Conservation (phyloP, 2,888 invertebrate species). For the Silvanus unidentatus region DNA sequence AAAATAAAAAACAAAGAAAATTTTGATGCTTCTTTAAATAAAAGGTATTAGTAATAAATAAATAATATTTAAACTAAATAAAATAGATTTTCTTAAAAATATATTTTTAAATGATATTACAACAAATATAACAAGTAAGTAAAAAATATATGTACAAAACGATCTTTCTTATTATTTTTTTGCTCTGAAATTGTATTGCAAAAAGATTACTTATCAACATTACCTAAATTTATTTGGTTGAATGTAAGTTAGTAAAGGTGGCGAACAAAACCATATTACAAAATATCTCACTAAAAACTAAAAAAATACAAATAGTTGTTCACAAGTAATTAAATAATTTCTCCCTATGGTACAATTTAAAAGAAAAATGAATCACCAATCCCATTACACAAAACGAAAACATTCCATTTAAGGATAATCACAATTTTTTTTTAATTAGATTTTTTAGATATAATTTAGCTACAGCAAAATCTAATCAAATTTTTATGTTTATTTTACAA, state of each 20-base stretch:
- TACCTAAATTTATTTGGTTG: slow-evolving; percentile 3
- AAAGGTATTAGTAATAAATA: not conserved
- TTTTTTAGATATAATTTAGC: slow-evolving; percentile 4
- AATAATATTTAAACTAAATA: slow-evolving; percentile 11
- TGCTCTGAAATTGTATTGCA: too few relatives aligned
- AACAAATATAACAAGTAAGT: slow-evolving; percentile 14
- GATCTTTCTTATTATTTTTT: slow-evolving; percentile 1
- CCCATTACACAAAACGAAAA: slow-evolving; percentile 1
- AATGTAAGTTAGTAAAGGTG: too few relatives aligned
- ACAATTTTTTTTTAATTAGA: slow-evolving; percentile 8
- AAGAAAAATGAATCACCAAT: too few relatives aligned
- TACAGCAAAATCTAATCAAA: slow-evolving; percentile 7
- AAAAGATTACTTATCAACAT: not conserved
- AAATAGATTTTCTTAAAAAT: slow-evolving; percentile 13
- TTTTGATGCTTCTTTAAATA: too few relatives aligned
- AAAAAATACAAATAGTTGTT: too few relatives aligned
- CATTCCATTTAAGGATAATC: slow-evolving; percentile 4
- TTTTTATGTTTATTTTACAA: slow-evolving; percentile 1
- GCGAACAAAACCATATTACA: too few relatives aligned
- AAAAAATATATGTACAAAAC: slow-evolving; percentile 17
- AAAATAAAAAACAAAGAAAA: not conserved
- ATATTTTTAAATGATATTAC: slow-evolving; percentile 13
- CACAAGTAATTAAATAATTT: too few relatives aligned
- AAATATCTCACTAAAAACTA: too few relatives aligned
- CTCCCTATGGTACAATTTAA: too few relatives aligned